Evolutionary conservation across 2,113 vertebrate species (phyloP), one percentile per base, ranked within the genome.

Genomic region (Columba janthina): DNA sequence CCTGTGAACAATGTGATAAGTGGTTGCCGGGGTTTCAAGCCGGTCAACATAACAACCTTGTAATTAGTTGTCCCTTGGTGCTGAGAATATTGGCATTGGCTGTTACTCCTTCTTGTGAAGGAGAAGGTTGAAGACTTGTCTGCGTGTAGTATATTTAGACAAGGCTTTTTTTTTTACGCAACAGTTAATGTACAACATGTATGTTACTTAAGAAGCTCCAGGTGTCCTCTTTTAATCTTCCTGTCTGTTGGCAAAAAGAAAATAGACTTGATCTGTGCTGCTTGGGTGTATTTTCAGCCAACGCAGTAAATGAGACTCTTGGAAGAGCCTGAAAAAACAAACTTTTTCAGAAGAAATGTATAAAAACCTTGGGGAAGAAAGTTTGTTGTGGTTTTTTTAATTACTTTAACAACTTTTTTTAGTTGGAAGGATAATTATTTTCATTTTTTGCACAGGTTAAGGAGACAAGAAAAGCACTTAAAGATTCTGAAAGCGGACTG

Each of bases 401-500:
- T 4, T 8, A 10, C 21, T 26, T 15, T 1, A 48, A 14, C 3
- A 26, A 26, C 51, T 53, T 53, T 53, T 19, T 89, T 20, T 67
- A 9, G 2, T 70, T 62, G 60, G 8, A 44, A 58, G 24, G 24
- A n/a, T 11, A 20, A 38, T 93, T 18, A 58, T 6, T 62, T 70
- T 53, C 8, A 12, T 71, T 48, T 31, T 38, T 76, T 80, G 34
- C 85, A 44, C 78, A 99, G 99, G 96, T 99, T 85, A 99, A 98
- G 85, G 99, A 99, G 97, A 99, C 98, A 11, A 98, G 98, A 64
- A 98, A 60, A 94, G 96, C 99, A n/a, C 10, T 99, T 40, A 98
- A 96, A 96, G 99, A 99, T 97, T 99, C 99, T 9, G 99, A 99
- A 85, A 99, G 98, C 21, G 99, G 99, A 11, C 16, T 99, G 65